A percentile compares a stretch with the other conserved stretches of the same genome.
phyloP scores from a whole-genome alignment of 2,797 vertebrate genomes.

The Pantherophis alleghaniensis region DNA sequence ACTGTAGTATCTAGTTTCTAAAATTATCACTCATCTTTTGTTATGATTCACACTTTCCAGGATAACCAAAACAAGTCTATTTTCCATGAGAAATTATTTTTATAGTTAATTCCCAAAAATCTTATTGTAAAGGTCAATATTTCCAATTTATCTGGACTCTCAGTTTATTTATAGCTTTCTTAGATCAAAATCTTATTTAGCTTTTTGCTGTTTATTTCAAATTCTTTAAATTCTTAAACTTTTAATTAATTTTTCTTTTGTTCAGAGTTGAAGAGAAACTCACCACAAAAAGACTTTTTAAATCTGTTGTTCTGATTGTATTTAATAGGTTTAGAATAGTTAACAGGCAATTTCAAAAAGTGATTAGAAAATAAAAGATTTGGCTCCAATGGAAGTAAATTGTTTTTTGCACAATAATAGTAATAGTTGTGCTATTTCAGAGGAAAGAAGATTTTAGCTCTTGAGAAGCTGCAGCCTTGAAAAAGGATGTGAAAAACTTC shows the following conservation, averaged over 20 bases:
- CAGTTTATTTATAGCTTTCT: background rate
- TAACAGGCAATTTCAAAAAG: background rate
- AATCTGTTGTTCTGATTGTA: background rate
- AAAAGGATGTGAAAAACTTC: background rate
- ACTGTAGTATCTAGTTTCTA: background rate
- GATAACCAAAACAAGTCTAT: background rate
- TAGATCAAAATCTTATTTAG: background rate
- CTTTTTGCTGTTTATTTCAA: background rate
- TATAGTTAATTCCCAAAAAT: background rate
- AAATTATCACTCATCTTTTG: background rate
- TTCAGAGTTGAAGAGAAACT: background rate
- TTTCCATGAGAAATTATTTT: background rate
- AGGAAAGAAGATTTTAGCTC: background rate
- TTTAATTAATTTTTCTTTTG: background rate
- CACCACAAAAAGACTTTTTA: background rate
- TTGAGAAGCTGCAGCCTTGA: background rate
- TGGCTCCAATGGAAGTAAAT: background rate
- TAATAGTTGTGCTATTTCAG: background rate
- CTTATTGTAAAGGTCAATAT: background rate
- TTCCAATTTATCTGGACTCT: background rate
- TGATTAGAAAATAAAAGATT: background rate
- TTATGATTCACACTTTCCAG: background rate
- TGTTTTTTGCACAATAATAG: background rate
- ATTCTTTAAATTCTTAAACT: background rate
- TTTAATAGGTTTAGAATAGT: background rate